Percentiles rank a stretch among this genome's conserved stretches.
phyloP scores from a whole-genome alignment of 1,140 invertebrate genomes.

The Drosophila murphyi region DNA sequence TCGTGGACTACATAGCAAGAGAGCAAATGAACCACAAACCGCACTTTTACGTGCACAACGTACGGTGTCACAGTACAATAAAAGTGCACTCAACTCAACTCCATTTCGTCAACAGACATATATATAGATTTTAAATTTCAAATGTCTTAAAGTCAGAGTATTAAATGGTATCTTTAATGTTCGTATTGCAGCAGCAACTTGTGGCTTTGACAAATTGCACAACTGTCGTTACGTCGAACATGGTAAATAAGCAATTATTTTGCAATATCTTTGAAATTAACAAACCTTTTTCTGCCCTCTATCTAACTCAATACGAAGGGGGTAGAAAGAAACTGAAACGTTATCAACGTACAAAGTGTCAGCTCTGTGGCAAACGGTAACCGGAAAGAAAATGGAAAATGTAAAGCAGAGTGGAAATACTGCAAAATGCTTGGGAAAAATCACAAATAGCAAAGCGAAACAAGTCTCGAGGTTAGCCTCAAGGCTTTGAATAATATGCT shows the following conservation, averaged over 20 bases:
- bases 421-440: conserved; percentile 30
- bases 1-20: conserved; percentile 31
- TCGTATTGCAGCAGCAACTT: not conserved
- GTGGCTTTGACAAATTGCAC: not conserved
- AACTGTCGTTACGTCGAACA: conserved; percentile 30
- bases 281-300: conserved; percentile 35
- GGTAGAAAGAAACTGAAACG: conserved; percentile 36
- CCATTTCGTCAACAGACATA: not conserved
- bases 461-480: conserved; percentile 23
- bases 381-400: conserved; percentile 37
- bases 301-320: conserved; percentile 10
- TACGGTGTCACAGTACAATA: conserved; percentile 19
- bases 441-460: not conserved
- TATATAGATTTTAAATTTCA: too few species aligned
- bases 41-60: conserved; percentile 62
- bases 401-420: conserved; percentile 32
- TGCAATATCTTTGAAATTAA: conserved; percentile 57
- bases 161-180: too few species aligned
- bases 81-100: conserved; percentile 26
- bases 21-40: conserved; percentile 68
- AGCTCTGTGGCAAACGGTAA: conserved; percentile 21
- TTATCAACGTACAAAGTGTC: conserved; percentile 43
- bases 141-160: too few species aligned
- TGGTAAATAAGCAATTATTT: conserved; percentile 62
- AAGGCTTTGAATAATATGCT: conserved; percentile 2